Conservation (phyloP, 2,888 invertebrate genomes). For the Eupithecia exiguata region DNA sequence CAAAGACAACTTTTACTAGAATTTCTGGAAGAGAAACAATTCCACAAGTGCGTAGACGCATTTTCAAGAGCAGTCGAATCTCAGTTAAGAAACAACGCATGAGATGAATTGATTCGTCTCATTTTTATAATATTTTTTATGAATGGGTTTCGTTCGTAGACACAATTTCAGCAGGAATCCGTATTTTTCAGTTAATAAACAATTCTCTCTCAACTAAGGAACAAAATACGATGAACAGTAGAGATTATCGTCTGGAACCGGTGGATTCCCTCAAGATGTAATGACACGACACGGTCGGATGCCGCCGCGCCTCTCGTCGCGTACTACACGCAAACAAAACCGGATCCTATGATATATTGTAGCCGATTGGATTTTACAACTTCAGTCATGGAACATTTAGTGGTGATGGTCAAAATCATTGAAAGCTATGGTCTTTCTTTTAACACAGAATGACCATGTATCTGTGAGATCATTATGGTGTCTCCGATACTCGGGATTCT, state of each 20-base stretch:
- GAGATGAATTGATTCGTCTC: background rate
- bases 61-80: background rate
- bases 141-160: background rate
- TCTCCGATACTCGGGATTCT: background rate
- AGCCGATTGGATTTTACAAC: background rate
- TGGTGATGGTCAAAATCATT: background rate
- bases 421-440: background rate
- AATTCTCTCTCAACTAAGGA: background rate
- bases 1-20: background rate
- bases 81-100: background rate
- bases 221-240: background rate
- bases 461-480: too few relatives aligned
- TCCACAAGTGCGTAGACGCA: background rate
- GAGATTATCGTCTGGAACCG: background rate
- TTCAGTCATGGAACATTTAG: background rate
- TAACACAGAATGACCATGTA: too few relatives aligned
- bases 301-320: conserved; percentile 56
- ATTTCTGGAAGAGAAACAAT: background rate
- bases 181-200: background rate
- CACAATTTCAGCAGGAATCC: background rate
- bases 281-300: conserved; percentile 54
- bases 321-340: conserved; percentile 36
- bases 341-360: background rate
- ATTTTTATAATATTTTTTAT: background rate
- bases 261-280: conserved; percentile 47